A percentile compares a stretch with the other conserved stretches of the same genome.
phyloP scores from a whole-genome alignment of 2,797 vertebrate species.

The Artibeus jamaicensis region DNA sequence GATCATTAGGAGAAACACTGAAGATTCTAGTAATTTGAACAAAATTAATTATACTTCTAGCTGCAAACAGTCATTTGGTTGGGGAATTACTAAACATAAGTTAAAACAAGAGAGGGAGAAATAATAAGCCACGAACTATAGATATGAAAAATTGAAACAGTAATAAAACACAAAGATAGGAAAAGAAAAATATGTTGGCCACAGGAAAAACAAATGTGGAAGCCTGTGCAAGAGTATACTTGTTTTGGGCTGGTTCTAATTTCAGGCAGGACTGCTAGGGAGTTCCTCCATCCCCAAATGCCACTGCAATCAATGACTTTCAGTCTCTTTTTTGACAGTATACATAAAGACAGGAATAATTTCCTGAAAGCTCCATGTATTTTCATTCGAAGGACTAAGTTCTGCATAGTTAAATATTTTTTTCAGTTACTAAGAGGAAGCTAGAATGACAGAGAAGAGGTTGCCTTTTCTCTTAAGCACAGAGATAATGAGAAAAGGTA shows the following conservation, averaged over 20 bases:
- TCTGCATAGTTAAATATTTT: not conserved
- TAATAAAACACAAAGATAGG: not conserved
- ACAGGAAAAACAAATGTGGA: not conserved
- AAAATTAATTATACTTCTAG: not conserved
- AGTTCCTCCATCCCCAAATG: not conserved
- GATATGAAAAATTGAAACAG: not conserved
- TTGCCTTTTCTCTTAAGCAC: not conserved
- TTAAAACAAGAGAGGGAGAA: not conserved
- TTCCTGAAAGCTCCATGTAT: not conserved
- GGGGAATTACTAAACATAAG: not conserved
- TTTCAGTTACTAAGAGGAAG: not conserved
- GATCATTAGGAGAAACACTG: not conserved
- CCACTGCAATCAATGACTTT: not conserved
- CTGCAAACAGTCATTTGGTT: not conserved
- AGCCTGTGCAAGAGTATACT: not conserved
- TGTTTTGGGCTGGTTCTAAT: not conserved
- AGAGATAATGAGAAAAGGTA: not conserved
- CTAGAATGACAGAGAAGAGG: not conserved
- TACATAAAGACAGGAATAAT: not conserved
- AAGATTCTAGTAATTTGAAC: not conserved
- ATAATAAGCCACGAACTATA: not conserved
- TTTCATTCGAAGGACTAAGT: not conserved
- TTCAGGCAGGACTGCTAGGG: not conserved
- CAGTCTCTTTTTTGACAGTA: not conserved
- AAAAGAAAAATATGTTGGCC: not conserved